A percentile compares a stretch with the other conserved stretches of the same genome.
Evolutionary conservation across 2,797 vertebrate species (phyloP).

Genomic region (Chelidonichthys spinosus): DNA sequence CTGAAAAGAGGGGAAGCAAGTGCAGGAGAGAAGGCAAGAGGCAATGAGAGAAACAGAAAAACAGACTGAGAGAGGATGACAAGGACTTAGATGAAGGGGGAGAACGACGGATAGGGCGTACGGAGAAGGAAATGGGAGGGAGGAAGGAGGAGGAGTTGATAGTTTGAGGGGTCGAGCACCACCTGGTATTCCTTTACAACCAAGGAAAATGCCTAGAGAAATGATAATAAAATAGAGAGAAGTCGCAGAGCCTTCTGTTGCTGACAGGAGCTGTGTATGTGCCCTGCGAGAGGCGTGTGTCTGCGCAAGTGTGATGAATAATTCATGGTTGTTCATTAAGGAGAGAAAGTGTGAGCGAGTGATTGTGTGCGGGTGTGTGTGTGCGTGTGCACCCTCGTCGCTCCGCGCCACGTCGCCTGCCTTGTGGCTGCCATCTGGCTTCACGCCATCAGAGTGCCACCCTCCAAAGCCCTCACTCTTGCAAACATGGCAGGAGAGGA

Average conservation of each 20-base stretch:
- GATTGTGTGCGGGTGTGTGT: constrained; percentile 57
- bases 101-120: constrained; percentile 56
- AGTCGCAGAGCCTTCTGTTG: constrained; percentile 84
- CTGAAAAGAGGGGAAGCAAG: constrained; percentile 36
- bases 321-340: constrained; percentile 83
- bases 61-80: constrained; percentile 51
- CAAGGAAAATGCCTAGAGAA: constrained; percentile 81
- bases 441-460: constrained; percentile 85
- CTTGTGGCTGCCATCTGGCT: constrained; percentile 89
- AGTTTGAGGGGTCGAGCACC: constrained; percentile 75
- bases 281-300: constrained; percentile 70
- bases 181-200: constrained; percentile 82
- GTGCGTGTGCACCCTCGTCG: constrained; percentile 64
- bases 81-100: constrained; percentile 53
- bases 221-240: constrained; percentile 84
- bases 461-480: constrained; percentile 80
- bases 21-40: constrained; percentile 27
- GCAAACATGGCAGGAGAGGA: constrained; percentile 76
- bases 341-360: constrained; percentile 77
- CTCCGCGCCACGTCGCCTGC: constrained; percentile 81
- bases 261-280: constrained; percentile 82
- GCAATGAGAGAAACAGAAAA: constrained; percentile 42
- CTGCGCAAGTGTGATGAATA: constrained; percentile 76
- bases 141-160: constrained; percentile 75
- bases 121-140: constrained; percentile 68